Conservation (phyloP, 2,113 vertebrate species). For the Telmatochromis brichardi region DNA sequence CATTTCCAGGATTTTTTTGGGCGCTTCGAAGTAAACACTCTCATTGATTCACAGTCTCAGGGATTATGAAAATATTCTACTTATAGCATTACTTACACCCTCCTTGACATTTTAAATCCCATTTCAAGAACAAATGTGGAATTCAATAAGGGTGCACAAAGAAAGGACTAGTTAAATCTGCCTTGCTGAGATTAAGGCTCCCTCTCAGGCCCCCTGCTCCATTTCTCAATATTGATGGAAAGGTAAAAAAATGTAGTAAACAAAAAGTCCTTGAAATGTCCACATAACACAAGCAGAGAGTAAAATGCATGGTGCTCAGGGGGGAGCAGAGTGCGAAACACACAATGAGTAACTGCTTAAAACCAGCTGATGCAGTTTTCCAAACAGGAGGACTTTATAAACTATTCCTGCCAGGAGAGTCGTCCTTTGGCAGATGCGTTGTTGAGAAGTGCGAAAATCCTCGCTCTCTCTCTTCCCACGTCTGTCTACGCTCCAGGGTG, state of each 20-base stretch:
- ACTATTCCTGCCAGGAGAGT: background rate
- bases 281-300: background rate
- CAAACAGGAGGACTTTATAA: background rate
- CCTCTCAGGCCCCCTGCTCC: background rate
- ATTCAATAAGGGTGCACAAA: constrained; percentile 44
- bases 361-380: background rate
- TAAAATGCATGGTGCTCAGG: background rate
- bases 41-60: constrained; percentile 54
- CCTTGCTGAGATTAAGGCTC: constrained; percentile 56
- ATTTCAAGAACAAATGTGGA: constrained; percentile 71
- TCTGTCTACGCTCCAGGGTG: background rate
- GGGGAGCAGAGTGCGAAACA: background rate
- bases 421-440: background rate
- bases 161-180: constrained; percentile 55
- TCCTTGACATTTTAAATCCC: constrained; percentile 71
- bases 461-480: background rate
- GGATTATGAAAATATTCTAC: constrained; percentile 67
- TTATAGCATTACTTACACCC: constrained; percentile 61
- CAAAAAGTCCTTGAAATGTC: constrained; percentile 59
- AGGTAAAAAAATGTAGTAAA: constrained; percentile 46
- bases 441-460: background rate
- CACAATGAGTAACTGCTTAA: background rate
- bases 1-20: constrained; percentile 19
- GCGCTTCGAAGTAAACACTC: constrained; percentile 47
- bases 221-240: constrained; percentile 39